A percentile compares a stretch with the other conserved stretches of the same genome.
Conservation (phyloP, 2,888 invertebrate species). For the Acrocera orbiculus region DNA sequence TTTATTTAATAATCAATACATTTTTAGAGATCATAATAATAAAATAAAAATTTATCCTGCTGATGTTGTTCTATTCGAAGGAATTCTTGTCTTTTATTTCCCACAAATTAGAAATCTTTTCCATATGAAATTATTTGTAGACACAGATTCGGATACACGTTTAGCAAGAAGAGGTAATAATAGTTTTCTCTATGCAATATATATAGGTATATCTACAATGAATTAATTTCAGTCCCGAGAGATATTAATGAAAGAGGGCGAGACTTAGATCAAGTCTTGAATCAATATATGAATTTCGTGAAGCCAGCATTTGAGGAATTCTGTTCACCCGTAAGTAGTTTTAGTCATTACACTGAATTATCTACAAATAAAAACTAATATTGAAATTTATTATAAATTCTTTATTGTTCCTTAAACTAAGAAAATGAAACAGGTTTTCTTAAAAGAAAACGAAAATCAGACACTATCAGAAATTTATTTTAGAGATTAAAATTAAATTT, state of each 20-base stretch:
- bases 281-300: conserved; percentile 94
- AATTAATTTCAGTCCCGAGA: conserved; percentile 58
- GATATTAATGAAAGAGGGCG: conserved; percentile 91
- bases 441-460: too few relatives aligned
- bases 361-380: too few relatives aligned
- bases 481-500: too few relatives aligned
- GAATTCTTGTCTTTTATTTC: conserved; percentile 95
- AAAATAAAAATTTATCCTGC: conserved; percentile 77
- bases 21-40: conserved; percentile 40
- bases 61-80: conserved; percentile 94
- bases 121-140: conserved; percentile 98
- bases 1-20: neutral
- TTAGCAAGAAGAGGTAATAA: conserved; percentile 76
- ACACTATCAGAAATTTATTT: too few relatives aligned
- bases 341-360: too few relatives aligned
- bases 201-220: too few relatives aligned
- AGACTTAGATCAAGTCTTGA: conserved; percentile 83
- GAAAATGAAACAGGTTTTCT: too few relatives aligned
- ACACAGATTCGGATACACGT: conserved; percentile 96
- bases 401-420: too few relatives aligned
- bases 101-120: conserved; percentile 85
- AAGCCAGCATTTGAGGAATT: conserved; percentile 99
- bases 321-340: conserved; percentile 76
- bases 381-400: too few relatives aligned
- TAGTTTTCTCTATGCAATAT: too few relatives aligned